Evolutionary conservation across 1,140 invertebrate genomes (phyloP).

Genomic region (Halictus rubicundus): DNA sequence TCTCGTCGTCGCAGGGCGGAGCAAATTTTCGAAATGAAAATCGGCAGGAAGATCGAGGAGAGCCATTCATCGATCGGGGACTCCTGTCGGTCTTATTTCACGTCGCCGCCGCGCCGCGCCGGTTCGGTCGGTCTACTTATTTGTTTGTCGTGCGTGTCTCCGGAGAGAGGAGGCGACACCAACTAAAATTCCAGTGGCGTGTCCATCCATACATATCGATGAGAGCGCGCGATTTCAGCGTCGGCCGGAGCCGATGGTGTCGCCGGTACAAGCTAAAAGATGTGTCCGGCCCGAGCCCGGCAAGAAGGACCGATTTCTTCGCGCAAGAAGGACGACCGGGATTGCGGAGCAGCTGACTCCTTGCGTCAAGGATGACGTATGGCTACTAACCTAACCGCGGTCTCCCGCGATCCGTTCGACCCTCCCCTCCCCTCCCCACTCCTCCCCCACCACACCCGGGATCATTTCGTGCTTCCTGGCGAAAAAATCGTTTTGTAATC

Average conservation of each 20-base stretch:
- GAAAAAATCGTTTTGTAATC: conserved; percentile 9
- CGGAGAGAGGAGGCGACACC: conserved; percentile 58
- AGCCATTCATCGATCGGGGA: conserved; percentile 38
- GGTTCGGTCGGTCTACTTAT: conserved; percentile 63
- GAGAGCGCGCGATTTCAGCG: conserved; percentile 63
- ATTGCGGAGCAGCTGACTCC: conserved; percentile 68
- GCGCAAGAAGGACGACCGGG: conserved; percentile 71
- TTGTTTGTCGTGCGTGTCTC: conserved; percentile 58
- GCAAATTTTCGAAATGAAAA: conserved; percentile 27
- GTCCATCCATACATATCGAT: conserved; percentile 78
- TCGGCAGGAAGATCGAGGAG: neutral
- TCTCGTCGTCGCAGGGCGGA: neutral
- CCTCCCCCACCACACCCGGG: too few relatives aligned
- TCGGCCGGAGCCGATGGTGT: conserved; percentile 62
- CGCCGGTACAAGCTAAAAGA: conserved; percentile 74
- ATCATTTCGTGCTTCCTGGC: conserved; percentile 6
- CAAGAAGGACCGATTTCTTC: conserved; percentile 72
- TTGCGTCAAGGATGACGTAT: conserved; percentile 76
- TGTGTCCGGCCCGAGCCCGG: conserved; percentile 65
- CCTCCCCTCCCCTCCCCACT: neutral
- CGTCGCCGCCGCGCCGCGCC: conserved; percentile 27
- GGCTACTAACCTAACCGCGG: conserved; percentile 51
- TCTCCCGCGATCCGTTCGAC: conserved; percentile 12
- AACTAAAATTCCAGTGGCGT: conserved; percentile 79
- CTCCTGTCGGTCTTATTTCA: conserved; percentile 37